Conservation (phyloP, 1,140 invertebrate genomes). For the Temnothorax nylanderi region DNA sequence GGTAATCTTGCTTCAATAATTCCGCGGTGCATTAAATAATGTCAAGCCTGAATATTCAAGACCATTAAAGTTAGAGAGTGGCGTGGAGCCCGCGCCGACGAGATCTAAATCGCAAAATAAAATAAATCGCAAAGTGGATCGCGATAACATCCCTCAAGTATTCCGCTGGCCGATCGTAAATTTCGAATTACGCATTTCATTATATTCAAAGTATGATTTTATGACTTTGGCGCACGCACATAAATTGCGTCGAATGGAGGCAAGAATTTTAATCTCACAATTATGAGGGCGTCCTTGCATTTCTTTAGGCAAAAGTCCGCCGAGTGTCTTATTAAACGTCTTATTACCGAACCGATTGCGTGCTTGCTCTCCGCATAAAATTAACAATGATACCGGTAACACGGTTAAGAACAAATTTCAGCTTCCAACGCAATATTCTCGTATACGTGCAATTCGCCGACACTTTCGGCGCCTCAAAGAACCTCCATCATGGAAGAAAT, state of each 20-base stretch:
- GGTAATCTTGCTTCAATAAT: not conserved
- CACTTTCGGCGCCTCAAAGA: not conserved
- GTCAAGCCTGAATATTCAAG: not conserved
- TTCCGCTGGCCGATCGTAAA: not conserved
- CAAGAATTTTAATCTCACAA: not conserved
- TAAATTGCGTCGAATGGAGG: not conserved
- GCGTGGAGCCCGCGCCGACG: too few relatives aligned
- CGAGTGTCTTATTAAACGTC: slow-evolving; percentile 9
- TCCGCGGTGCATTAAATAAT: not conserved
- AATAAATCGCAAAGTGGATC: slow-evolving; percentile 6
- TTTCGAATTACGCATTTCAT: not conserved
- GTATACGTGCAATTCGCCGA: not conserved
- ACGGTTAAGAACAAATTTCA: not conserved
- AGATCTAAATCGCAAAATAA: slow-evolving; percentile 24
- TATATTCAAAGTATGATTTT: slow-evolving; percentile 26
- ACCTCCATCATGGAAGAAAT: not conserved
- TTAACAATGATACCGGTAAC: slow-evolving; percentile 7
- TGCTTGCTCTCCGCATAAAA: not conserved
- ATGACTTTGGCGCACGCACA: not conserved
- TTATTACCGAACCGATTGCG: not conserved
- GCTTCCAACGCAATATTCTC: not conserved
- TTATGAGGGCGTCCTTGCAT: not conserved
- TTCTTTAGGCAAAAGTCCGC: not conserved
- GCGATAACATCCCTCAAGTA: slow-evolving; percentile 1
- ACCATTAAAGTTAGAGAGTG: not conserved